These are phyloP conservation scores for Rousettus leschenaultii DNA, from an alignment of 2,113 vertebrate species.

Conservation along the genomic window DNA sequence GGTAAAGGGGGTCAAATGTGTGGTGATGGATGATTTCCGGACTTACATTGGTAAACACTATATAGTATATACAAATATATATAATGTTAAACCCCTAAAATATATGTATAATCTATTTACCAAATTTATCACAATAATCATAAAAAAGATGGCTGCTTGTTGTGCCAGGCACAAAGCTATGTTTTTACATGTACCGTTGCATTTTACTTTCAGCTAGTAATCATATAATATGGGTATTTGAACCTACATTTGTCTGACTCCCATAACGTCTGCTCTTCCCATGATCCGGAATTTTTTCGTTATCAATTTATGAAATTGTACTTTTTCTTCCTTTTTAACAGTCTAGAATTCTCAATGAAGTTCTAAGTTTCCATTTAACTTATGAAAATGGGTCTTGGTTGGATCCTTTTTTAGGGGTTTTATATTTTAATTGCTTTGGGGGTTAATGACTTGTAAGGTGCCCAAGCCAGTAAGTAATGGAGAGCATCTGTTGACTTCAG, in stretches of 20 bases:
- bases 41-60: neutral
- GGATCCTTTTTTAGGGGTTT: neutral
- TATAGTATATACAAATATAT: neutral
- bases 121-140: neutral
- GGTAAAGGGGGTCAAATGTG: neutral
- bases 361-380: neutral
- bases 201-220: neutral
- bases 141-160: neutral
- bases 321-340: neutral
- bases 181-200: neutral
- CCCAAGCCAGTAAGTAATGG: neutral
- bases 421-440: conserved; percentile 5
- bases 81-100: too few relatives aligned
- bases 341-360: neutral
- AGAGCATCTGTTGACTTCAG: conserved; percentile 45
- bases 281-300: neutral
- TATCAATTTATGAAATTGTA: neutral
- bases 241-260: neutral
- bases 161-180: neutral
- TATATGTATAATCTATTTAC: neutral
- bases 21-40: neutral
- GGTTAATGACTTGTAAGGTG: neutral
- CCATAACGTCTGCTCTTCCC: neutral
- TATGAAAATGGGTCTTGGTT: conserved; percentile 20
- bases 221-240: neutral